Evolutionary conservation across 2,797 vertebrate species (phyloP), one percentile per base, ranked within the genome.

Genomic region (Anisognathus igniventris): DNA sequence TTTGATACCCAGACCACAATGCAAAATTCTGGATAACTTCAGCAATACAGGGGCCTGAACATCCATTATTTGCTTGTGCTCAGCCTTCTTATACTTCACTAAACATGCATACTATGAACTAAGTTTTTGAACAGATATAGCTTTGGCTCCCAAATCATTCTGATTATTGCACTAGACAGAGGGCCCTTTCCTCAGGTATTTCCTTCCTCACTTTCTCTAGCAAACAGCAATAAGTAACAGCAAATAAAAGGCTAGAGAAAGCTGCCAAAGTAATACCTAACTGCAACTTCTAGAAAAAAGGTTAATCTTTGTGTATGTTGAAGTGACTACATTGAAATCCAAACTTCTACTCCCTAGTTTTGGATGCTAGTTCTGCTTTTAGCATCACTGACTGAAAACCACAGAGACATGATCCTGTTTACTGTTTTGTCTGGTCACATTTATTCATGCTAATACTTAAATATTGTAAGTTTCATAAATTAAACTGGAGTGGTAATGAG

Each of bases 391-490:
- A 91, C 60, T 90, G 66, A 76, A 67, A 91, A 88, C 24, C 30
- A 25, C 33, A 88, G 35, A 62, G 7, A 60, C 40, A 71, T 1
- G 6, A 54, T 70, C 33, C 24, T n/a, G 16, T 48, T 87, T 75
- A 56, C 22, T 72, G 31, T 42, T 92, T 88, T 58, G 24, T 60
- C 18, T 61, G 20, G 39, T 62, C 78, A 81, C 15, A 33, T 60
- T 78, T 87, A 89, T 95, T 95, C 95, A 94, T 65, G 58, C 37
- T 81, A 93, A 86, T 65, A 94, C 50, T 96, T 90, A 85, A 40
- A 88, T 48, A 58, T 73, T 93, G 45, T 58, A 90, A 87, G 64
- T 75, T 95, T 75, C 75, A 81, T 42, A 58, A 85, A 84, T 91
- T 58, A 80, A 95, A 81, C 74, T 47, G 28, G 19, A 86, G 14